phyloP scores from a whole-genome alignment of 2,113 vertebrate genomes.

The Climacteris rufus region DNA sequence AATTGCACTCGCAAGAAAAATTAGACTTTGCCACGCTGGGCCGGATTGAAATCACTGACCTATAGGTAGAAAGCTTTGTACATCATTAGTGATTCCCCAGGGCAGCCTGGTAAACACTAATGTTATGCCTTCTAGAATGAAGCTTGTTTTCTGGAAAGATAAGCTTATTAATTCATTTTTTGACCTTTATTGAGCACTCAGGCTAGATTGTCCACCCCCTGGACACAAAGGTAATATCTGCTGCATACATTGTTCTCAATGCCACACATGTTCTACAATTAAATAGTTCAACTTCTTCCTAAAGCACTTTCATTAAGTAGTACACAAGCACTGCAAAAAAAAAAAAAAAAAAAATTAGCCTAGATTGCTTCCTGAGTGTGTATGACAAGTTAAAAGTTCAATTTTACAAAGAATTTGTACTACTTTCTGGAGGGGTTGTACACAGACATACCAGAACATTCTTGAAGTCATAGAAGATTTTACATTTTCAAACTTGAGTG shows the following conservation, averaged over 20 bases:
- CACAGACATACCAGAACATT: neutral
- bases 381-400: neutral
- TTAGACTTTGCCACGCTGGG: neutral
- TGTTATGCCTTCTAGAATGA: conserved; percentile 36
- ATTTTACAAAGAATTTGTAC: neutral
- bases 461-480: neutral
- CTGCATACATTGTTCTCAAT: neutral
- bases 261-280: neutral
- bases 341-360: neutral
- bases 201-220: conserved; percentile 1
- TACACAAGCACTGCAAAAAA: neutral
- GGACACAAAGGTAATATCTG: neutral
- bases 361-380: neutral
- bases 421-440: neutral
- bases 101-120: conserved; percentile 10
- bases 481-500: neutral
- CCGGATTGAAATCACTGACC: conserved; percentile 56
- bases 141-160: conserved; percentile 57
- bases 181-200: conserved; percentile 44
- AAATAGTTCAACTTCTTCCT: neutral
- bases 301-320: neutral
- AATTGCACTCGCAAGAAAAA: neutral
- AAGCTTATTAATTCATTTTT: conserved; percentile 53
- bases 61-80: conserved; percentile 42
- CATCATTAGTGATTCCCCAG: conserved; percentile 28